Base-by-base conservation (phyloP, 2,113 vertebrate species). In the Globicephala melas region DNA sequence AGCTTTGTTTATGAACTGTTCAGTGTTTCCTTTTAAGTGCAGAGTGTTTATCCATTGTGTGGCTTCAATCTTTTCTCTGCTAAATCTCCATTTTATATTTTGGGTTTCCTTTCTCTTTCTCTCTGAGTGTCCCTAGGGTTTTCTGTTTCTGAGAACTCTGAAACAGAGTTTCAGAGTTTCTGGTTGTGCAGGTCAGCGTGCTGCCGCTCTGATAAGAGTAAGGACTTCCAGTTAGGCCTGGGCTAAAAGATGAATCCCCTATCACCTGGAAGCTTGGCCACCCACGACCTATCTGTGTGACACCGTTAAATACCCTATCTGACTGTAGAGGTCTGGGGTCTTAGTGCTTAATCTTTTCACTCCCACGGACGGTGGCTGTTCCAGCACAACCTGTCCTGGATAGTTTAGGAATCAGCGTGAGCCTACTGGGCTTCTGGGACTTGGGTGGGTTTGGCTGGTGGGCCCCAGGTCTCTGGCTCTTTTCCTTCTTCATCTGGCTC, bases 261-360 rank as follows among this genome's bases (percentile, higher is more conserved):
- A 10, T 65, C n/a, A 13, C 31, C 62, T 5, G 9, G 25, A 67
- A 83, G 65, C 41, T 53, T 68, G 87, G 23, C 31, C 12, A 17
- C 67, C 20, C 14, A 1, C 7, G 11, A 5, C 3, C 33, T 1
- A 1, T 71, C n/a, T 20, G 3, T 8, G 17, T 2, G 31, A 68
- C 14, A 12, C 70, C 33, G 31, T 31, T 33, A 60, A 92, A 10
- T 8, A 6, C 10, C 20, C 38, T 80, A 3, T 53, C 79, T 65
- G 41, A 58, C 70, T 10, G 38, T 36, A 44, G 73, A 60, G 33
- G 41, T 10, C 67, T 36, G 6, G 55, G 47, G 23, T 36, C 92
- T 71, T 9, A 21, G 33, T 31, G 25, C 28, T 53, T 63, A 18
- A 14, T 21, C 74, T 83, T 68, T 80, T 14, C 17, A 28, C 12